These are phyloP conservation scores for Tenthredo mesomela DNA, from an alignment of 2,888 invertebrate species.

Conservation along the genomic window DNA sequence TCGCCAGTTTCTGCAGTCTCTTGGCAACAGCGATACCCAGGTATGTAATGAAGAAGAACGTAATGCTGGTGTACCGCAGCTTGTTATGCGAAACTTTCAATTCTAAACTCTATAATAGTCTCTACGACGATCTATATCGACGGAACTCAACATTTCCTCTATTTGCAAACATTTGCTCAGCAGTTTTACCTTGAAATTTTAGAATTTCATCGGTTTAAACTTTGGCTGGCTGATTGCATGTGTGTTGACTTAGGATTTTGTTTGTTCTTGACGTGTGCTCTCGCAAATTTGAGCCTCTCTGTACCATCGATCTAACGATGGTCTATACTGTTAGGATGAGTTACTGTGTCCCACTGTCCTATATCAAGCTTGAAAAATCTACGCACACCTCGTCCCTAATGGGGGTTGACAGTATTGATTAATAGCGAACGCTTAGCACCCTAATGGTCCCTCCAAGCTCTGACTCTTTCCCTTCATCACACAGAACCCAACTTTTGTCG, in stretches of 20 bases:
- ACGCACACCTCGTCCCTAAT: constrained; percentile 50
- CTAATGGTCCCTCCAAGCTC: constrained; percentile 44
- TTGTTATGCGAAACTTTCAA: neutral
- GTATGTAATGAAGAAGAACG: constrained; percentile 60
- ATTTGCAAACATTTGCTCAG: constrained; percentile 23
- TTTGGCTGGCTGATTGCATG: constrained; percentile 14
- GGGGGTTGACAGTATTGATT: constrained; percentile 53
- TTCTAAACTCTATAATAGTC: neutral
- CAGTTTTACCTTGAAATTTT: constrained; percentile 12
- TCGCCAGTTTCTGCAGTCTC: constrained; percentile 72
- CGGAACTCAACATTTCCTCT: neutral
- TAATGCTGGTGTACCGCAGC: neutral
- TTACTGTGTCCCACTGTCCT: constrained; percentile 9
- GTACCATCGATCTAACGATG: neutral
- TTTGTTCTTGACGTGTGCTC: constrained; percentile 8
- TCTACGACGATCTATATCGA: neutral
- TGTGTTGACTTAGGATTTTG: constrained; percentile 37
- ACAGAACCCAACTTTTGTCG: constrained; percentile 82
- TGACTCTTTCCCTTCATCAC: constrained; percentile 50
- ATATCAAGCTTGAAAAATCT: constrained; percentile 45
- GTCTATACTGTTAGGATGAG: constrained; percentile 15
- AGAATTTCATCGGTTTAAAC: neutral
- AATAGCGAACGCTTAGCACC: constrained; percentile 48
- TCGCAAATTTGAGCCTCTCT: constrained; percentile 7
- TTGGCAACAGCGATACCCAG: constrained; percentile 72